Percentiles rank a stretch among this genome's conserved stretches.
These are phyloP conservation scores for Thryonomys swinderianus DNA, from an alignment of 2,113 vertebrate species.

Conservation along the genomic window DNA sequence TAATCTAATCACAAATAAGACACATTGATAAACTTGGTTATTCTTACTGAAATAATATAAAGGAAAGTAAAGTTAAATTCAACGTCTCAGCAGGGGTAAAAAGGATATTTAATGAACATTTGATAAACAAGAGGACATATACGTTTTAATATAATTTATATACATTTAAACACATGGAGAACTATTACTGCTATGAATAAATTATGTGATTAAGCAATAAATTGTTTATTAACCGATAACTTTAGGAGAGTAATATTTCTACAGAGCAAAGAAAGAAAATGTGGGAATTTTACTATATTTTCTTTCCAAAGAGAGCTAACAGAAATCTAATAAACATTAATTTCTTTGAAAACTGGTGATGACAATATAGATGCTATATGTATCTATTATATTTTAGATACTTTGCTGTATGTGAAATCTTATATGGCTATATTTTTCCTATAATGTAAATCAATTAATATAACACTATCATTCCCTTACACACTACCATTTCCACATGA, in stretches of 20 bases:
- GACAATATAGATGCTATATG: not conserved
- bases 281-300: not conserved
- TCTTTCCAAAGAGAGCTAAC: not conserved
- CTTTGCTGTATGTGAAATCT: slow-evolving; percentile 8
- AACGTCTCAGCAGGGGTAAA: not conserved
- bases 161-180: not conserved
- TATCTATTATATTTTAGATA: not conserved
- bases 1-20: not conserved
- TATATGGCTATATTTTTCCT: slow-evolving; percentile 28
- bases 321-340: not conserved
- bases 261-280: not conserved
- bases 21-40: slow-evolving; percentile 33
- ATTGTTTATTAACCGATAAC: not conserved
- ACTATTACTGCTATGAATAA: not conserved
- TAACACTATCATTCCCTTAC: not conserved
- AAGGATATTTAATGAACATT: not conserved
- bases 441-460: not conserved
- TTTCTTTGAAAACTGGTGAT: not conserved
- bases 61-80: slow-evolving; percentile 29
- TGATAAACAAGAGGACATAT: not conserved
- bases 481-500: not conserved
- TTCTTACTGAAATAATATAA: slow-evolving; percentile 40
- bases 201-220: not conserved
- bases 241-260: slow-evolving; percentile 33
- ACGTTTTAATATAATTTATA: not conserved